Evolutionary conservation across 2,797 vertebrate genomes (phyloP).

Genomic region (Amphiprion clarkii): DNA sequence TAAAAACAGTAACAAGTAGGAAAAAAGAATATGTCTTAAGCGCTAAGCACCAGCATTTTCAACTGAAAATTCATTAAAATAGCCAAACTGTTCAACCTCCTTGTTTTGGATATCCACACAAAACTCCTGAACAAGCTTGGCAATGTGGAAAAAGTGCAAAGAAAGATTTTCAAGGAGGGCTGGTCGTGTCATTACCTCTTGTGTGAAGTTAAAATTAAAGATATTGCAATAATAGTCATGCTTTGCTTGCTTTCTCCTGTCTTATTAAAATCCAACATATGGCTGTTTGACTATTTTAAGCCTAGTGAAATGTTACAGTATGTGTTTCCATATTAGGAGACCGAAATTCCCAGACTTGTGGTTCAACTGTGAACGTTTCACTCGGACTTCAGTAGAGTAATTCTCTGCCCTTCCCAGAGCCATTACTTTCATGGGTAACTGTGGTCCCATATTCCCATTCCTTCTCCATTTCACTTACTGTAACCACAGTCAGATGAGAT

Average conservation of each 20-base stretch:
- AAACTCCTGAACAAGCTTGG: no score
- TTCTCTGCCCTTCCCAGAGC: slow-evolving; percentile 67
- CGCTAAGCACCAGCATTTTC: no score
- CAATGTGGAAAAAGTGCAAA: no score
- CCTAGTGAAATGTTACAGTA: slow-evolving; percentile 35
- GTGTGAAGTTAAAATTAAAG: no score
- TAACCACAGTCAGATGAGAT: slow-evolving; percentile 77
- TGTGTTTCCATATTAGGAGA: slow-evolving; percentile 44
- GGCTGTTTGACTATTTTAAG: background rate
- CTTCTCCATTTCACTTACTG: slow-evolving; percentile 75
- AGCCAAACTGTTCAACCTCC: no score
- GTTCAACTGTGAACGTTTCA: slow-evolving; percentile 61
- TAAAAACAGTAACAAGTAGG: no score
- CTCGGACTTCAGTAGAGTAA: slow-evolving; percentile 35
- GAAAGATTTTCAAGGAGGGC: no score
- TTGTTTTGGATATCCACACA: no score
- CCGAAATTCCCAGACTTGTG: slow-evolving; percentile 60
- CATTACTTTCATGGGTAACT: slow-evolving; percentile 67
- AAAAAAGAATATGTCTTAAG: no score
- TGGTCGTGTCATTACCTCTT: no score
- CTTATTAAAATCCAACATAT: background rate
- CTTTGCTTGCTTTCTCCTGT: background rate
- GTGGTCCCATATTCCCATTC: slow-evolving; percentile 67
- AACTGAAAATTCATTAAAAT: no score
- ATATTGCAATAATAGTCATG: no score